A percentile compares a stretch with the other conserved stretches of the same genome.
Evolutionary conservation across 2,888 invertebrate genomes (phyloP).

Genomic region (Pseudococcus longispinus): DNA sequence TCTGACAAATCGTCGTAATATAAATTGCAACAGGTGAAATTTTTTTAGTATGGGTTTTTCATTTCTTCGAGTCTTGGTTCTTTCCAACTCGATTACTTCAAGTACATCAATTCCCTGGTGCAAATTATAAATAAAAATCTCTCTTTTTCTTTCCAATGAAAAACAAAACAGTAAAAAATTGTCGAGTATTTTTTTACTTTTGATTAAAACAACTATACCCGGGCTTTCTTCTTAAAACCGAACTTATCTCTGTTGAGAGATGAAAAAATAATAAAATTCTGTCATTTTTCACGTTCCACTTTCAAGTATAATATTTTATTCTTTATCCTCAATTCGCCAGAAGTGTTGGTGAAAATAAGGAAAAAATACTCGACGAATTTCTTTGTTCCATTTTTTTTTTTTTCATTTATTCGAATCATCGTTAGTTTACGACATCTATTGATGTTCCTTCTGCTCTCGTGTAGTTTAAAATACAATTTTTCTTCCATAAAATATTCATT

Average conservation of each 20-base stretch:
- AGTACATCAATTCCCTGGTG: background rate
- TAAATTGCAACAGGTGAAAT: too few relatives aligned
- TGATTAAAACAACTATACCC: background rate
- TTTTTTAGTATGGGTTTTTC: background rate
- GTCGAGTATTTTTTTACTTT: background rate
- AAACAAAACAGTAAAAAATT: background rate
- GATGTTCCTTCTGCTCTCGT: background rate
- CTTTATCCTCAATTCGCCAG: background rate
- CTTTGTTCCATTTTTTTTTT: background rate
- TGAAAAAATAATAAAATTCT: background rate
- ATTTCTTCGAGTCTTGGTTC: background rate
- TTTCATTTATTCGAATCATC: background rate
- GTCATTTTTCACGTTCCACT: background rate
- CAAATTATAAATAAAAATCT: background rate
- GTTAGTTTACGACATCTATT: background rate
- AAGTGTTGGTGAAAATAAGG: background rate
- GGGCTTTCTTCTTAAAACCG: background rate
- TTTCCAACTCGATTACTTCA: background rate
- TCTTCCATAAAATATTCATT: background rate
- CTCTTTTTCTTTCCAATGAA: background rate
- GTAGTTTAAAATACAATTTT: background rate
- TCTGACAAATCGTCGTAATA: background rate
- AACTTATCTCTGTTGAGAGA: background rate
- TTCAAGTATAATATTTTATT: background rate
- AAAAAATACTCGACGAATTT: background rate